Conservation (phyloP, 2,113 vertebrate species). For the Meleagris gallopavo region DNA sequence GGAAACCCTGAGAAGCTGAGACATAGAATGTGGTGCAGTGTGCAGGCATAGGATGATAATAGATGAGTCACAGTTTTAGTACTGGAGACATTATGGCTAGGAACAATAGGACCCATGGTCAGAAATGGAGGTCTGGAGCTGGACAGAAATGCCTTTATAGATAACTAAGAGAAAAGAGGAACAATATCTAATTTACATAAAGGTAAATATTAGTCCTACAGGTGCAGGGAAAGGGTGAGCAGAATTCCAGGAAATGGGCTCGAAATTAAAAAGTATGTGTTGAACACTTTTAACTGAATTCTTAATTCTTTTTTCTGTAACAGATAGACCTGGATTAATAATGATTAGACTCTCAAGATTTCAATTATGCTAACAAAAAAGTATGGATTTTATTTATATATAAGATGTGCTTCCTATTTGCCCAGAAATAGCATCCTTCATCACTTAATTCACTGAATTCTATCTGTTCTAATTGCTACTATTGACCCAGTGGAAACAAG, state of each 20-base stretch:
- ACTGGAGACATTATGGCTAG: background rate
- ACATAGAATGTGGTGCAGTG: rapidly evolving
- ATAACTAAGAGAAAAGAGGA: background rate
- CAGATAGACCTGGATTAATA: background rate
- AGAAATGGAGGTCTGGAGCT: background rate
- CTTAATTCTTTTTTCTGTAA: background rate
- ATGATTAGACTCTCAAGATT: background rate
- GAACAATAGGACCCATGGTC: background rate
- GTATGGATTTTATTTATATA: background rate
- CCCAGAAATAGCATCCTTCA: background rate
- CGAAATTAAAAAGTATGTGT: background rate
- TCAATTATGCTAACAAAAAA: background rate
- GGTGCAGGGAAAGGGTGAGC: background rate
- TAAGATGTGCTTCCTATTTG: background rate
- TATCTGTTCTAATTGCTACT: constrained; percentile 52
- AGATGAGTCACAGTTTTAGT: background rate
- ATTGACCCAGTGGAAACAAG: constrained; percentile 34
- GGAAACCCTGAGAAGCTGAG: background rate
- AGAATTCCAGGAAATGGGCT: background rate
- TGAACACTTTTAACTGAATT: background rate
- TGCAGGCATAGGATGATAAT: background rate
- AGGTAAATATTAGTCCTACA: background rate
- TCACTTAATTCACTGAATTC: constrained; percentile 15
- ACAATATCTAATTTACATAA: rapidly evolving
- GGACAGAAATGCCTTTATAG: background rate